These are phyloP conservation scores for Coluber constrictor DNA, from an alignment of 2,797 vertebrate species.

Conservation along the genomic window DNA sequence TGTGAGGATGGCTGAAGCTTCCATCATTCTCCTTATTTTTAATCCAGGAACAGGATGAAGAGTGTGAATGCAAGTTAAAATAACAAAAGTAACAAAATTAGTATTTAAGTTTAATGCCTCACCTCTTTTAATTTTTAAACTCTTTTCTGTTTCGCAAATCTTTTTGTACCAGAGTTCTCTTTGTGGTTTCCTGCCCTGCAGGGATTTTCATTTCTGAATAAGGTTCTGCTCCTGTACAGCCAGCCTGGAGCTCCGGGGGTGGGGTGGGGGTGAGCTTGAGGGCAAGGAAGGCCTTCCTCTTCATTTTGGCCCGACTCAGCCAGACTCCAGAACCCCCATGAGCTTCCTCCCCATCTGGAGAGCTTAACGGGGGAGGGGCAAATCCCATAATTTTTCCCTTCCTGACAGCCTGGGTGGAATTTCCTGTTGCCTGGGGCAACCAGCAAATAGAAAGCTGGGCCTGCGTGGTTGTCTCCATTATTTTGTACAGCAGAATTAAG, in stretches of 20 bases:
- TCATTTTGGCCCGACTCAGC: background rate
- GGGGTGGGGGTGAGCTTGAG: accelerated
- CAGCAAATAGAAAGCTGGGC: background rate
- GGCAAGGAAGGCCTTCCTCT: background rate
- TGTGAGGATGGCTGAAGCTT: background rate
- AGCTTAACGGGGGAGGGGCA: background rate
- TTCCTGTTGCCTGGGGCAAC: background rate
- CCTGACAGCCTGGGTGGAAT: background rate
- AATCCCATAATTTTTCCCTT: background rate
- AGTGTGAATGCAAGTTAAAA: background rate
- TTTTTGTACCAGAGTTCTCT: background rate
- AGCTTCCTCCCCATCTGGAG: background rate
- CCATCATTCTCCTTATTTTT: background rate
- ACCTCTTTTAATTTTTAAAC: background rate
- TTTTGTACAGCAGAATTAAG: background rate
- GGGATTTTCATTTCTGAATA: background rate
- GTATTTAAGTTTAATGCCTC: background rate
- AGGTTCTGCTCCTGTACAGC: background rate
- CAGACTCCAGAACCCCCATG: accelerated
- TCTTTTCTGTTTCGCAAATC: background rate
- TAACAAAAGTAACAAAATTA: background rate
- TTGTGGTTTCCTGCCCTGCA: background rate
- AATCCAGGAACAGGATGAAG: background rate
- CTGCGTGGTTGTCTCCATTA: background rate
- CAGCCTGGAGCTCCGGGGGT: background rate